Percentiles rank a stretch among this genome's conserved stretches.
These are phyloP conservation scores for Sigmodon hispidus DNA, from an alignment of 2,113 vertebrate genomes.

Conservation along the genomic window DNA sequence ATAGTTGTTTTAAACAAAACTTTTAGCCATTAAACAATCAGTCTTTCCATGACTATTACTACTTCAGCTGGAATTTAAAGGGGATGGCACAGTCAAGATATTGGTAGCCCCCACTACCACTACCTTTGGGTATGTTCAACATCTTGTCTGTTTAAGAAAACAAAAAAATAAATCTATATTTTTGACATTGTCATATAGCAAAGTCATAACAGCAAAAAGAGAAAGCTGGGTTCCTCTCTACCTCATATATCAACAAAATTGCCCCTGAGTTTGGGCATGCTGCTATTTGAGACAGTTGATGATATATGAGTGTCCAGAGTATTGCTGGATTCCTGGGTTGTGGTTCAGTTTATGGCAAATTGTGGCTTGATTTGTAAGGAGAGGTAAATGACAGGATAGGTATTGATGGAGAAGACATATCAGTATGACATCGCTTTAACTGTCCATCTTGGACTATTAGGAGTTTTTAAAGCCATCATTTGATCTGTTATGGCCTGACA, in stretches of 20 bases:
- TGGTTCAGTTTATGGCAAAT: constrained; percentile 57
- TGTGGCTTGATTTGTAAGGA: constrained; percentile 57
- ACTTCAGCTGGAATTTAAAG: neutral
- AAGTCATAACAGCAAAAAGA: constrained; percentile 66
- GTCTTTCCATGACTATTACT: neutral
- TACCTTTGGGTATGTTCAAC: neutral
- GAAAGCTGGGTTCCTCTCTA: constrained; percentile 42
- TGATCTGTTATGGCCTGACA: constrained; percentile 37
- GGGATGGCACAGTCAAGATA: neutral
- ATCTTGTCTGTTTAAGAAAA: constrained; percentile 24
- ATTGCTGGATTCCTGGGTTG: constrained; percentile 49
- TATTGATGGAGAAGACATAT: constrained; percentile 55
- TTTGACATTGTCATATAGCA: constrained; percentile 34
- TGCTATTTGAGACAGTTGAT: constrained; percentile 47
- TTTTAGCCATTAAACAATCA: neutral
- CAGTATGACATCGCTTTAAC: constrained; percentile 41
- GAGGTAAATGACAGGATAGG: constrained; percentile 53
- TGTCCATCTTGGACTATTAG: constrained; percentile 32
- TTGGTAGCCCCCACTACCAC: neutral
- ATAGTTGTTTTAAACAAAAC: neutral
- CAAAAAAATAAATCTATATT: neutral
- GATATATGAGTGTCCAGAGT: neutral
- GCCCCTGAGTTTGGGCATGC: constrained; percentile 59
- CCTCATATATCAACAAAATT: constrained; percentile 67
- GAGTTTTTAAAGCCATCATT: constrained; percentile 36